Conservation (phyloP, 2,888 invertebrate genomes). For the Trichopria drosophilae region DNA sequence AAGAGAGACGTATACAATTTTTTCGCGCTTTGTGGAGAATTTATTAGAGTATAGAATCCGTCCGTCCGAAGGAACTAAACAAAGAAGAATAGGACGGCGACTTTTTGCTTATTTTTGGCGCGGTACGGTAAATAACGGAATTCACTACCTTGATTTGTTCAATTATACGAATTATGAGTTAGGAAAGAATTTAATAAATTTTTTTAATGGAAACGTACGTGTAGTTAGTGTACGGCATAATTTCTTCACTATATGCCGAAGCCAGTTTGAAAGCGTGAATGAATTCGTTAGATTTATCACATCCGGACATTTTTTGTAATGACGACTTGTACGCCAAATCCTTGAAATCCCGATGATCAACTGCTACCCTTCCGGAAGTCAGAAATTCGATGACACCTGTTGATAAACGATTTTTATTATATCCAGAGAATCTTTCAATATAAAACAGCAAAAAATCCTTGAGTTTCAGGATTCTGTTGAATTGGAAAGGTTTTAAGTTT, state of each 20-base stretch:
- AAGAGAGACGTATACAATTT: too few relatives aligned
- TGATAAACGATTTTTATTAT: neutral
- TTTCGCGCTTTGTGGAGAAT: too few relatives aligned
- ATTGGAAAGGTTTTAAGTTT: too few relatives aligned
- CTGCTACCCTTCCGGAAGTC: conserved; percentile 83
- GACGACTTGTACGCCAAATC: conserved; percentile 90
- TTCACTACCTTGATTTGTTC: neutral
- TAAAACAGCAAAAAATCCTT: neutral
- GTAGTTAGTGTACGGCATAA: conserved; percentile 98
- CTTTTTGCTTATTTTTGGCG: conserved; percentile 5
- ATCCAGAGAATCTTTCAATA: too few relatives aligned
- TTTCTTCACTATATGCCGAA: conserved; percentile 91
- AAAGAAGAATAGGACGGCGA: too few relatives aligned
- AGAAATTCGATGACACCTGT: conserved; percentile 95
- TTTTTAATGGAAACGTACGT: conserved; percentile 71
- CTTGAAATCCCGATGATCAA: conserved; percentile 95
- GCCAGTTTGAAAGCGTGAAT: conserved; percentile 95
- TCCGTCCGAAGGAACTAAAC: too few relatives aligned
- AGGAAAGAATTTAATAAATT: conserved; percentile 11
- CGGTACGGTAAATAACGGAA: neutral
- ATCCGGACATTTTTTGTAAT: conserved; percentile 84
- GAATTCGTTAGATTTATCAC: conserved; percentile 84
- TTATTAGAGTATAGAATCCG: too few relatives aligned
- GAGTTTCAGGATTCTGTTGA: too few relatives aligned
- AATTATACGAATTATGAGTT: conserved; percentile 12